Conservation (phyloP, 2,113 vertebrate genomes). For the Cichladusa arquata region DNA sequence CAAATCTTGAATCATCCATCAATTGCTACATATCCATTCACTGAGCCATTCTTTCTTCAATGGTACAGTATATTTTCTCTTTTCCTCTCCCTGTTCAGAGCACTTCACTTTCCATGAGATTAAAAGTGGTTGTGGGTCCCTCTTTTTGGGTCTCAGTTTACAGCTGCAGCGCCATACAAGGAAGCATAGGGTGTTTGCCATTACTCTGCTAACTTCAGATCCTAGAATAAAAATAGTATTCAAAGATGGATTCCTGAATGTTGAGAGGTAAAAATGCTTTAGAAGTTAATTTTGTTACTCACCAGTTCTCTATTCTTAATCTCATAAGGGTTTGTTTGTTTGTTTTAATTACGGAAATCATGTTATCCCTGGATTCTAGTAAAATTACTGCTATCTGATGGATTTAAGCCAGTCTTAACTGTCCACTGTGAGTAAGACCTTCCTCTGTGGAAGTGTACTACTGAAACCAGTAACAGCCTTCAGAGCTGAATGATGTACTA, state of each 20-base stretch:
- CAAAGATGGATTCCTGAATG: background rate
- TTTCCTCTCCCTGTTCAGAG: background rate
- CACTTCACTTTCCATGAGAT: background rate
- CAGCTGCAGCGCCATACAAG: background rate
- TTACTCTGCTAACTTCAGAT: background rate
- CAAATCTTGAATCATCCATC: background rate
- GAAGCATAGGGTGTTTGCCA: background rate
- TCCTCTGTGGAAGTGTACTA: background rate
- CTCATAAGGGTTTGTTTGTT: background rate
- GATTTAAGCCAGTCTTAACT: background rate
- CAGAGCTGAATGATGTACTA: background rate
- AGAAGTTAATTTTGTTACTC: background rate
- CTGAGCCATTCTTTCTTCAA: background rate
- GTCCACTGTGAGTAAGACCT: background rate
- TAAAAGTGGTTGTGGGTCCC: background rate
- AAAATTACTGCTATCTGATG: background rate
- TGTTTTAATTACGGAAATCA: background rate
- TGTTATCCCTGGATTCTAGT: background rate
- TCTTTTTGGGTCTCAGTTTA: background rate
- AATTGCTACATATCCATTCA: background rate
- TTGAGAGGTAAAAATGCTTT: background rate
- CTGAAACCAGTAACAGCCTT: background rate
- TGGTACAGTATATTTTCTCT: background rate
- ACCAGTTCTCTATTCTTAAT: background rate
- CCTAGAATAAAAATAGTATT: background rate